These are phyloP conservation scores for Gila orcuttii DNA, from an alignment of 2,113 vertebrate genomes.

Conservation along the genomic window DNA sequence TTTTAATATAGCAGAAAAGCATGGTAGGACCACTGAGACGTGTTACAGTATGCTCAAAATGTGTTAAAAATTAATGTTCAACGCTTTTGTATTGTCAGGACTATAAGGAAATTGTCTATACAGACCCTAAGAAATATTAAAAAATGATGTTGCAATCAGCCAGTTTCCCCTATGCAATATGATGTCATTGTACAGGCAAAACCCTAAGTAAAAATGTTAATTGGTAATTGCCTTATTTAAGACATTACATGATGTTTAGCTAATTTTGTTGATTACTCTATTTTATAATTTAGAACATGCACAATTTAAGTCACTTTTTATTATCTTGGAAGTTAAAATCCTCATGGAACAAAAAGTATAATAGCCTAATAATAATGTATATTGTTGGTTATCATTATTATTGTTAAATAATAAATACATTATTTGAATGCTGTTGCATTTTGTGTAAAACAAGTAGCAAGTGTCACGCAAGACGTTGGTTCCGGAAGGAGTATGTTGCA, in stretches of 20 bases:
- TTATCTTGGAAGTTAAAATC: not conserved
- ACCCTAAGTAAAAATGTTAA: not conserved
- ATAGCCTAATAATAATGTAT: not conserved
- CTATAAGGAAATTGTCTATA: not conserved
- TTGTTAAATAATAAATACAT: not conserved
- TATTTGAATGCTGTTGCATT: too few species aligned
- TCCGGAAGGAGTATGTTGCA: constrained; percentile 12
- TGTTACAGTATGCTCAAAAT: not conserved
- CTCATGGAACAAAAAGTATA: not conserved
- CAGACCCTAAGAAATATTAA: not conserved
- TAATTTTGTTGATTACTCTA: too few species aligned
- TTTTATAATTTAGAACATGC: not conserved
- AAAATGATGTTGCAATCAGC: not conserved
- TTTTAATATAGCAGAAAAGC: not conserved
- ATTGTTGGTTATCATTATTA: not conserved
- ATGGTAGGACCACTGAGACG: not conserved
- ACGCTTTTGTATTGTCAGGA: not conserved
- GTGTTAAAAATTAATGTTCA: not conserved
- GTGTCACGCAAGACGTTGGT: not conserved
- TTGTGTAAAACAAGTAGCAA: not conserved
- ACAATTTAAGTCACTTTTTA: not conserved
- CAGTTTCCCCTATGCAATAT: not conserved
- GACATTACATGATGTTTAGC: not conserved
- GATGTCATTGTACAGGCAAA: not conserved
- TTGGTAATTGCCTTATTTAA: not conserved